A percentile compares a stretch with the other conserved stretches of the same genome.
Conservation (phyloP, 30 jellyfish, hydroid and myxozoan genomes). For the Hydractinia echinata region DNA sequence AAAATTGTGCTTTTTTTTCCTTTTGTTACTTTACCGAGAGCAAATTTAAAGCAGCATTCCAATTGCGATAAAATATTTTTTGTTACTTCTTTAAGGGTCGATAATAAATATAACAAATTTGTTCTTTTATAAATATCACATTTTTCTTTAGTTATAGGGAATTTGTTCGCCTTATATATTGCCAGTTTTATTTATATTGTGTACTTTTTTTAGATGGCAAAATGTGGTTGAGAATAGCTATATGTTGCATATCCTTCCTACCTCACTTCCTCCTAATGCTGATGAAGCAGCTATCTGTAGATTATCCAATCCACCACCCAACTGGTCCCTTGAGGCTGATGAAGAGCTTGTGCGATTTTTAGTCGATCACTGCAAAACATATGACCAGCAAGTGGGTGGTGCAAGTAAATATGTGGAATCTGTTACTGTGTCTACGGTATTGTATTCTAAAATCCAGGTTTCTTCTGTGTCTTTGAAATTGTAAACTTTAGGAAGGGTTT, state of each 20-base stretch:
- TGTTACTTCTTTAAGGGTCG: too few relatives aligned
- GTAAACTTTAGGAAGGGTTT: background rate
- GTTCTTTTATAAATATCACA: too few relatives aligned
- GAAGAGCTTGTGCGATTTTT: conserved; percentile 81
- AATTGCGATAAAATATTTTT: too few relatives aligned
- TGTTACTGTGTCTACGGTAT: conserved; percentile 67
- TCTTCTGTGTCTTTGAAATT: background rate
- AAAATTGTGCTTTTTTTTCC: too few relatives aligned
- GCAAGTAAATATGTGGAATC: conserved; percentile 67
- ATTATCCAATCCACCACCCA: conserved; percentile 66
- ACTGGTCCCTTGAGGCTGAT: conserved; percentile 78
- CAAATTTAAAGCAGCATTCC: too few relatives aligned
- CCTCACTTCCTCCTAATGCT: conserved; percentile 58
- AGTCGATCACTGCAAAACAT: conserved; percentile 42
- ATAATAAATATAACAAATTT: too few relatives aligned
- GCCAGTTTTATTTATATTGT: too few relatives aligned
- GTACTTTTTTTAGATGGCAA: conserved; percentile 56
- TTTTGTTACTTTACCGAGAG: too few relatives aligned
- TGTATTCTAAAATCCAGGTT: background rate
- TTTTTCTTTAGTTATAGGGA: too few relatives aligned
- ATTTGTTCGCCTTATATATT: background rate
- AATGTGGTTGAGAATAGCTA: conserved; percentile 72
- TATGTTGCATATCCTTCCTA: conserved; percentile 55
- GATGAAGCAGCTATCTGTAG: conserved; percentile 45
- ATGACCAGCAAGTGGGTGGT: conserved; percentile 49